Evolutionary conservation across 2,113 vertebrate genomes (phyloP), one percentile per base, ranked within the genome.

Genomic region (Caretta caretta): DNA sequence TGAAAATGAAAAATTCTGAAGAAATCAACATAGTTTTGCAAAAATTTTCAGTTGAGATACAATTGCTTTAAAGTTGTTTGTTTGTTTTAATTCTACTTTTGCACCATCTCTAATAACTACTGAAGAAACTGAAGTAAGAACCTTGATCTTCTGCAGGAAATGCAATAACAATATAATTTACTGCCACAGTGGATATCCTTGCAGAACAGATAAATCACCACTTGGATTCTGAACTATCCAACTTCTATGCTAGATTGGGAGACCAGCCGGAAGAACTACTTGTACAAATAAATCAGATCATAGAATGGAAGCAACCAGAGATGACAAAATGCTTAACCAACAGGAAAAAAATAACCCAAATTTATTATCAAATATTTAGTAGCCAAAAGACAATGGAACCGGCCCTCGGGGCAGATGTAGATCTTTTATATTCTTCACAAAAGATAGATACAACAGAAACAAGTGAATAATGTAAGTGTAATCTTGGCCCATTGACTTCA

Each of bases 81-180:
- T 89, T 97, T 94, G 50, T 31, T 72, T 78, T 49, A 72, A 76
- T 94, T 84, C 38, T 46, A 69, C 29, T 86, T 96, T 94, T 91
- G 90, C 83, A 51, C 7, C 27, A 84, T 87, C 85, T 93, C 59
- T 80, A 92, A 35, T 89, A 87, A 83, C n/a, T 96, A 93, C 83
- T 90, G 95, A 80, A 35, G 81, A 94, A 83, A 80, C 84, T 87
- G 80, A 17, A 10, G 35, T n/a, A n/a, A 83, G 46, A 93, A 82
- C 42, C 76, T 51, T 92, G 93, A 88, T 84, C 17, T 93, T 93
- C 29, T 69, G 35, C 94, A 92, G 80, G 54, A 96, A 94, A 95
- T 3, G 87, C 29, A 86, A 69, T 54, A 88, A 87, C 38, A 3
- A 76, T 87, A 50, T 35, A 69, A 1, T 86, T 92, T 93, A 89